Percentiles rank a stretch among this genome's conserved stretches.
Conservation (phyloP, 2,888 invertebrate species). For the Ophion costatus region DNA sequence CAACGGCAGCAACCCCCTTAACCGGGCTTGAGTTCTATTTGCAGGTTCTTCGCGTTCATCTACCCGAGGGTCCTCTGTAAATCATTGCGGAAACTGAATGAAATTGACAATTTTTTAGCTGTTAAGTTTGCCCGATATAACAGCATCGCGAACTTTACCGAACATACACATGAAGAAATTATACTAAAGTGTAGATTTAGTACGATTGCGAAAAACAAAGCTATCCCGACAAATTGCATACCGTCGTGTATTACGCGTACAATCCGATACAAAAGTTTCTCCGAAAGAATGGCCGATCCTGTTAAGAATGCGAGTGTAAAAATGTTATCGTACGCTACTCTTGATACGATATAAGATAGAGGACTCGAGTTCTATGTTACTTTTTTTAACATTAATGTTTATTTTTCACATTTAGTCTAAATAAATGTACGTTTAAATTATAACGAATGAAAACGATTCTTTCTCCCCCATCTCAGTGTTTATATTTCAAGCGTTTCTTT, state of each 20-base stretch:
- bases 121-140: conserved; percentile 21
- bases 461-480: neutral
- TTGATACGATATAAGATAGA: conserved; percentile 62
- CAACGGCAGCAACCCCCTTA: conserved; percentile 16
- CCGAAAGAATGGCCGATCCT: conserved; percentile 59
- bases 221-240: conserved; percentile 13
- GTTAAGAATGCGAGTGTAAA: conserved; percentile 75
- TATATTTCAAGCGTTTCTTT: neutral
- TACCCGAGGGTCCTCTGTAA: conserved; percentile 10
- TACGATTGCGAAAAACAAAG: conserved; percentile 12
- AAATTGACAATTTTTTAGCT: conserved; percentile 42
- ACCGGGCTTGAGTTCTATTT: conserved; percentile 26
- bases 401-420: conserved; percentile 78
- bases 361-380: conserved; percentile 65
- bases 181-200: conserved; percentile 50
- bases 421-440: conserved; percentile 77
- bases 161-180: conserved; percentile 20
- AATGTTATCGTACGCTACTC: conserved; percentile 72
- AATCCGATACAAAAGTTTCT: conserved; percentile 10
- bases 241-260: conserved; percentile 48
- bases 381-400: conserved; percentile 77
- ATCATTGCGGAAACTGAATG: conserved; percentile 22
- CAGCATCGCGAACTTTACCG: conserved; percentile 37
- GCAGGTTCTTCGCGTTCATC: conserved; percentile 1
- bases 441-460: conserved; percentile 31